Evolutionary conservation across 2,113 vertebrate genomes (phyloP).

Genomic region (Axis porcinus): DNA sequence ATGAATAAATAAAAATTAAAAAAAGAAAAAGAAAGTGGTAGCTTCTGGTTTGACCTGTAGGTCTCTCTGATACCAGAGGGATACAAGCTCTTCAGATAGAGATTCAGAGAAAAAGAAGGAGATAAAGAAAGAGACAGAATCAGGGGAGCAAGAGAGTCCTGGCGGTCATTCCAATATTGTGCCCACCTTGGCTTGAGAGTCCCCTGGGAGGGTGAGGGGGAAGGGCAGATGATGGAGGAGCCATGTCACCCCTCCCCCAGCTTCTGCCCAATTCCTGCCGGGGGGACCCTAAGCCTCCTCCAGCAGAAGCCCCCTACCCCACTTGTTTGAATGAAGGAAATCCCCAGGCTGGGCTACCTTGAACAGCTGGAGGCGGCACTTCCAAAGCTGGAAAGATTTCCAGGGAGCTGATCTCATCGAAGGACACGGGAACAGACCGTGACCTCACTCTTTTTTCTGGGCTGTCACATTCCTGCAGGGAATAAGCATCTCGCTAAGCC

Average conservation of each 20-base stretch:
- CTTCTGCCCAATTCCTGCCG: background rate
- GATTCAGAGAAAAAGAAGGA: background rate
- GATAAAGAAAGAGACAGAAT: background rate
- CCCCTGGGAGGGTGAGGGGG: no score
- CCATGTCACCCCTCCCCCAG: background rate
- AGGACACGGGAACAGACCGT: conserved; percentile 84
- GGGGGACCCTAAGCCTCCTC: background rate
- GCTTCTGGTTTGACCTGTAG: background rate
- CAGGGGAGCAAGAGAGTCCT: background rate
- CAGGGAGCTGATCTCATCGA: conserved; percentile 74
- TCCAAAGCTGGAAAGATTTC: conserved; percentile 77
- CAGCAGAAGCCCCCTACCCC: fast-evolving
- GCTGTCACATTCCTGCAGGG: conserved; percentile 67
- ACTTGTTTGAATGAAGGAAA: background rate
- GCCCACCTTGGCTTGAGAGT: background rate
- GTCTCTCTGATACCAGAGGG: background rate
- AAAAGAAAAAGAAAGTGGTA: background rate
- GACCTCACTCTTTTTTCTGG: conserved; percentile 80
- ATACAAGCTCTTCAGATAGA: background rate
- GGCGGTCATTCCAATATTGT: background rate
- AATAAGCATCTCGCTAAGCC: background rate
- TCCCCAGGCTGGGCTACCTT: conserved; percentile 79
- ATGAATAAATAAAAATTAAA: background rate
- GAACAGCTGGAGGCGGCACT: conserved; percentile 70
- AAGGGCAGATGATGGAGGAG: background rate